Percentiles rank a stretch among this genome's conserved stretches.
These are phyloP conservation scores for Strigamia maritima DNA, from an alignment of 2,888 invertebrate species.

Conservation along the genomic window DNA sequence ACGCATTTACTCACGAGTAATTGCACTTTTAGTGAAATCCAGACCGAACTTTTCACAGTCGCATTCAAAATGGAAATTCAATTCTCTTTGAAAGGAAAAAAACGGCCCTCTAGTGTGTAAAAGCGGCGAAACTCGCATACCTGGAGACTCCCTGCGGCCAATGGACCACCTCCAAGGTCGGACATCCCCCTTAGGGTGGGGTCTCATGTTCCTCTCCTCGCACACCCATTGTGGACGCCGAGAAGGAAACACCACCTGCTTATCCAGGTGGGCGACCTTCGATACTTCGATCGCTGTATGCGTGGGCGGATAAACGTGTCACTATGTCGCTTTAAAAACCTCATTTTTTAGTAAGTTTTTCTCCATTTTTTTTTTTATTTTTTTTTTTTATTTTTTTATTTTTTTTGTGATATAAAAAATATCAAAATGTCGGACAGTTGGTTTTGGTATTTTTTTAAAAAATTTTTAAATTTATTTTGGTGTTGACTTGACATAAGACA, in stretches of 20 bases:
- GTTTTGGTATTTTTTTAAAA: too few species aligned
- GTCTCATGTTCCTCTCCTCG: background rate
- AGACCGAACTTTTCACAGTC: background rate
- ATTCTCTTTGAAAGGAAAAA: background rate
- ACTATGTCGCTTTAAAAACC: background rate
- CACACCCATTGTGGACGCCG: background rate
- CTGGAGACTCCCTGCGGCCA: background rate
- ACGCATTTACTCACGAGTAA: too few species aligned
- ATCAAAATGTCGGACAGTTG: background rate
- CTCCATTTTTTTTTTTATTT: background rate
- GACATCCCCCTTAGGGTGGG: background rate
- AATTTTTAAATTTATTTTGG: background rate
- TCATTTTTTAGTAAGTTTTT: background rate
- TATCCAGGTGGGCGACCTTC: conserved; percentile 4
- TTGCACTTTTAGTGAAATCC: background rate
- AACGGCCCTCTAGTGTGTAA: background rate
- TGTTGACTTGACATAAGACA: background rate
- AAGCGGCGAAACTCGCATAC: background rate
- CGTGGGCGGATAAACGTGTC: conserved; percentile 4
- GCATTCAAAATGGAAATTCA: background rate
- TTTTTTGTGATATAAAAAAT: background rate
- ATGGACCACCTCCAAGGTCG: conserved; percentile 4
- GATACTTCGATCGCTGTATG: background rate
- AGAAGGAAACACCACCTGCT: background rate
- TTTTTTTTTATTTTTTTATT: background rate